Evolutionary conservation across 2,113 vertebrate species (phyloP).

Genomic region (Pyxicephalus adspersus): DNA sequence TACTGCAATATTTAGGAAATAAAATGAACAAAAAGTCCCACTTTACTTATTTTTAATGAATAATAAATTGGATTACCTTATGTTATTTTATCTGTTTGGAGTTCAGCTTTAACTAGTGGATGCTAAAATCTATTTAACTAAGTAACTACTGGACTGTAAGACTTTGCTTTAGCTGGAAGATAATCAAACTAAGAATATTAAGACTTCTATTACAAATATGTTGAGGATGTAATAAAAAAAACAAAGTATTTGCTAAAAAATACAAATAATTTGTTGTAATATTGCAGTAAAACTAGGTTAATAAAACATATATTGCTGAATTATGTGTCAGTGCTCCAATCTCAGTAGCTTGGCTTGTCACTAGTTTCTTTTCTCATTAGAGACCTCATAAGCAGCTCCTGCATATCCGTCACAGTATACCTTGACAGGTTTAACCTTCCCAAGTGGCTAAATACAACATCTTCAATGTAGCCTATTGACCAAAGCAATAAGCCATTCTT

Average conservation of each 20-base stretch:
- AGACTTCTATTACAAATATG: not conserved
- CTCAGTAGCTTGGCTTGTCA: slow-evolving; percentile 96
- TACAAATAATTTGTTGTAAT: not conserved
- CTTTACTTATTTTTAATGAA: too few relatives aligned
- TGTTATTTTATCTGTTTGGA: too few relatives aligned
- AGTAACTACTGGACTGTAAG: too few relatives aligned
- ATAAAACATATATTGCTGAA: slow-evolving; percentile 86
- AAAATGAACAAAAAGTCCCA: too few relatives aligned
- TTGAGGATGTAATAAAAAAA: not conserved
- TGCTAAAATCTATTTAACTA: too few relatives aligned
- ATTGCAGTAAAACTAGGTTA: slow-evolving; percentile 69
- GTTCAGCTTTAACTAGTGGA: too few relatives aligned
- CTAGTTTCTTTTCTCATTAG: slow-evolving; percentile 91
- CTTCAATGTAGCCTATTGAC: slow-evolving; percentile 98
- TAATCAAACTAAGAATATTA: too few relatives aligned
- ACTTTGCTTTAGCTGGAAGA: too few relatives aligned
- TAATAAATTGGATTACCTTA: too few relatives aligned
- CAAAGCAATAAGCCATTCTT: slow-evolving; percentile 99
- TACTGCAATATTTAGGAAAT: too few relatives aligned
- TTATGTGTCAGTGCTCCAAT: slow-evolving; percentile 89
- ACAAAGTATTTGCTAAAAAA: not conserved
- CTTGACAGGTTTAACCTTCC: slow-evolving; percentile 98
- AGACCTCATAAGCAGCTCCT: slow-evolving; percentile 91
- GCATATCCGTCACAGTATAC: slow-evolving; percentile 91
- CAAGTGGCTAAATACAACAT: slow-evolving; percentile 93